Conservation (phyloP, 1,140 invertebrate genomes). For the Triops longicaudatus region DNA sequence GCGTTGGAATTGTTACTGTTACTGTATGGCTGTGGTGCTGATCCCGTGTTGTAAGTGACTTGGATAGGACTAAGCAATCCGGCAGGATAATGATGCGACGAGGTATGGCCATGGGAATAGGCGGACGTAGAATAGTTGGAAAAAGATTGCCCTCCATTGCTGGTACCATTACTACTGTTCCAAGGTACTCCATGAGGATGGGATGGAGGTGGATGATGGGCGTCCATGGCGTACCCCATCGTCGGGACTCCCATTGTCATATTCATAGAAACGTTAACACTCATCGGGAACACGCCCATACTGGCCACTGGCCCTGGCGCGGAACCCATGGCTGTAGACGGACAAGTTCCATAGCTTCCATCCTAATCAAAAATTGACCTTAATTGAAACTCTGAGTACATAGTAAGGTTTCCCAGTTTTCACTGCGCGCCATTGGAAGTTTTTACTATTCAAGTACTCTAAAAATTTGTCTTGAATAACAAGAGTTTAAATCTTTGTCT, state of each 20-base stretch:
- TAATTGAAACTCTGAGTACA: not conserved
- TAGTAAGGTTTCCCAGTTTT: too few relatives aligned
- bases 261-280: conserved; percentile 93
- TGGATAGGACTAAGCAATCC: conserved; percentile 28
- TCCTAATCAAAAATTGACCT: not conserved
- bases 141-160: not conserved
- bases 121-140: not conserved
- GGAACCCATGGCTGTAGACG: not conserved
- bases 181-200: conserved; percentile 24
- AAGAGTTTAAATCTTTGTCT: too few relatives aligned
- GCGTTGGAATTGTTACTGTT: not conserved
- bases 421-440: too few relatives aligned
- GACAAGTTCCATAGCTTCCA: not conserved
- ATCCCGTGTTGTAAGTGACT: conserved; percentile 16
- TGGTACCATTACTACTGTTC: conserved; percentile 21
- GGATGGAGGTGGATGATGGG: conserved; percentile 28
- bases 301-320: not conserved
- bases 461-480: too few relatives aligned
- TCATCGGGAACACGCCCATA: conserved; percentile 61
- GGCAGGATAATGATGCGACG: conserved; percentile 4
- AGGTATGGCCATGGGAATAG: conserved; percentile 16
- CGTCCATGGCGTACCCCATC: conserved; percentile 58
- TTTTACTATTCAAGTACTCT: too few relatives aligned
- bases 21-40: not conserved
- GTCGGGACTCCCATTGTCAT: conserved; percentile 70